Evolutionary conservation across 2,888 invertebrate genomes (phyloP).

Genomic region (Dolichopus griseipennis): DNA sequence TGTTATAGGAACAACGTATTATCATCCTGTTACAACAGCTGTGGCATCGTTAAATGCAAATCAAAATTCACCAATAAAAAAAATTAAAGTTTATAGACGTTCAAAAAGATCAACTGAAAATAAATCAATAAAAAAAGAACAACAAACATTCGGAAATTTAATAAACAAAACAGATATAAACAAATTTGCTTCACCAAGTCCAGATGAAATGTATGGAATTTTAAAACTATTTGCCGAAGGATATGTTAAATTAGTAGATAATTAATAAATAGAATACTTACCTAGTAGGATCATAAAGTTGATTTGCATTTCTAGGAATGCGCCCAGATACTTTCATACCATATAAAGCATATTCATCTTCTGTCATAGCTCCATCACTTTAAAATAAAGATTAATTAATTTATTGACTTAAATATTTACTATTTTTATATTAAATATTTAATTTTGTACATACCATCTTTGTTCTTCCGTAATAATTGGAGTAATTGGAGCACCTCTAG

Average conservation of each 20-base stretch:
- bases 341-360: conserved; percentile 62
- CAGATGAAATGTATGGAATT: conserved; percentile 41
- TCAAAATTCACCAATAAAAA: conserved; percentile 30
- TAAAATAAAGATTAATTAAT: background rate
- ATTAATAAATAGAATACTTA: conserved; percentile 24
- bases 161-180: conserved; percentile 30
- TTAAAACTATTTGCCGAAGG: conserved; percentile 43
- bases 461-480: conserved; percentile 89
- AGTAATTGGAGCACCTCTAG: conserved; percentile 58
- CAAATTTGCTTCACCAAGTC: conserved; percentile 34
- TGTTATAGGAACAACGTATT: conserved; percentile 37
- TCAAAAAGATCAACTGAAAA: background rate
- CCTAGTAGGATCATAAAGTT: conserved; percentile 44
- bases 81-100: conserved; percentile 38
- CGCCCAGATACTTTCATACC: conserved; percentile 57
- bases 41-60: conserved; percentile 22
- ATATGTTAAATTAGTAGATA: conserved; percentile 32
- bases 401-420: background rate
- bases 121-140: conserved; percentile 12
- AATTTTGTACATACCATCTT: conserved; percentile 47
- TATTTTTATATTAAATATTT: background rate
- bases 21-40: conserved; percentile 35
- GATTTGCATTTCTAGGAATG: conserved; percentile 44
- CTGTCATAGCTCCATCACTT: conserved; percentile 59
- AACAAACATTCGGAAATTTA: conserved; percentile 1